Evolutionary conservation across 2,797 vertebrate species (phyloP).

Genomic region (Harpagifer antarcticus): DNA sequence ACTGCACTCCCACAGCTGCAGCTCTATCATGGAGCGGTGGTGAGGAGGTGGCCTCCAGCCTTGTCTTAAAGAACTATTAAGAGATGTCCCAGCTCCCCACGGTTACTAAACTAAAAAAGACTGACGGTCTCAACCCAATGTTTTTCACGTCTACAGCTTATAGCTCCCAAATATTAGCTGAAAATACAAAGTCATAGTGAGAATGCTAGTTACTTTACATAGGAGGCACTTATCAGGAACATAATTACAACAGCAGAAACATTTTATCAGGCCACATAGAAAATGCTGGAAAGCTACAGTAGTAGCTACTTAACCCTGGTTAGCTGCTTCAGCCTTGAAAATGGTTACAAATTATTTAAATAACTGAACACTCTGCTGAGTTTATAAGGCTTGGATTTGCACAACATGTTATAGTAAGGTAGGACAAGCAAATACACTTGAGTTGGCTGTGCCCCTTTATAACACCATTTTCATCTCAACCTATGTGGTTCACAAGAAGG

Average conservation of each 20-base stretch:
- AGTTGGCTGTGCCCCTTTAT: neutral
- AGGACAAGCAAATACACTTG: neutral
- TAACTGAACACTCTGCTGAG: neutral
- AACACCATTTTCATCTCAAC: neutral
- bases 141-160: neutral
- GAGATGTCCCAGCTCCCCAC: slow-evolving; percentile 36
- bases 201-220: neutral
- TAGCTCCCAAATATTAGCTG: neutral
- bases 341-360: neutral
- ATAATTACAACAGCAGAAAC: slow-evolving; percentile 28
- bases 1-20: slow-evolving; percentile 82
- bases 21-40: slow-evolving; percentile 68
- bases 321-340: neutral
- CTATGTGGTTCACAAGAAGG: slow-evolving; percentile 6
- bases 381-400: neutral
- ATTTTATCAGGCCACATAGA: slow-evolving; percentile 35
- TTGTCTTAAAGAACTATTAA: slow-evolving; percentile 49
- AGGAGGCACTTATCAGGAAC: neutral
- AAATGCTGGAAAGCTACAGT: slow-evolving; percentile 2
- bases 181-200: slow-evolving; percentile 18
- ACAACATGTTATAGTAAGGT: neutral
- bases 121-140: slow-evolving; percentile 13
- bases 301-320: slow-evolving; percentile 29
- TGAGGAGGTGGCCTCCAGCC: slow-evolving; percentile 67
- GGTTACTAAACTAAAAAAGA: slow-evolving; percentile 24